Conservation (phyloP, 1,140 invertebrate species). For the Listronotus oregonensis region DNA sequence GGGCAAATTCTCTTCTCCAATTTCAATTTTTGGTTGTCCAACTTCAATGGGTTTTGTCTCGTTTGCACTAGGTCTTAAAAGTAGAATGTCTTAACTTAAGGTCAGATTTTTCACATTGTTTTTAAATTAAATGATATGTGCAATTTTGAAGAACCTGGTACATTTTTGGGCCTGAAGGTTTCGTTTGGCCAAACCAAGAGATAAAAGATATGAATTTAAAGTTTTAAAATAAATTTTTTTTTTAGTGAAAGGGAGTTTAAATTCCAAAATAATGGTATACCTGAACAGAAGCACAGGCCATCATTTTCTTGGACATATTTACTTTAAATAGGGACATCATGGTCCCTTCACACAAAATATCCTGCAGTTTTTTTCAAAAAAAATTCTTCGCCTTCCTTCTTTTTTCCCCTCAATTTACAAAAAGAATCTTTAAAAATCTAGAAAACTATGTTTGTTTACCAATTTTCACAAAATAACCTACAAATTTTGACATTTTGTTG, state of each 20-base stretch:
- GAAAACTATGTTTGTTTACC: too few relatives aligned
- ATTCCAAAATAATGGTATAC: background rate
- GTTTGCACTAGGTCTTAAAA: conserved; percentile 25
- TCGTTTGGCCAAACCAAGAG: conserved; percentile 57
- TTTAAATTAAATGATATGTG: conserved; percentile 58
- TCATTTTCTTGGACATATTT: conserved; percentile 56
- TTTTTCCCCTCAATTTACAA: too few relatives aligned
- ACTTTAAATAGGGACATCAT: conserved; percentile 58
- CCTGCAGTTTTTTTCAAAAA: conserved; percentile 54
- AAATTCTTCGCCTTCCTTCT: conserved; percentile 37
- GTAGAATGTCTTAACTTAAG: conserved; percentile 51
- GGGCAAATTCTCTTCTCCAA: conserved; percentile 3
- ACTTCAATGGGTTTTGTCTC: conserved; percentile 35
- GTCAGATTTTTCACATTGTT: conserved; percentile 56
- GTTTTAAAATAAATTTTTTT: background rate
- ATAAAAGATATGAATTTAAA: background rate
- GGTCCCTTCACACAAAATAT: conserved; percentile 52
- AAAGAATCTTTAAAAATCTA: too few relatives aligned
- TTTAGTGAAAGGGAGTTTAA: too few relatives aligned
- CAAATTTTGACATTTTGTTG: too few relatives aligned
- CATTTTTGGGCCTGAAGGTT: conserved; percentile 56
- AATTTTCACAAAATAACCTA: too few relatives aligned
- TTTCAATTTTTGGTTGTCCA: conserved; percentile 22
- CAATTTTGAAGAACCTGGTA: conserved; percentile 56
- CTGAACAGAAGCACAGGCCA: conserved; percentile 56